Base-by-base conservation (phyloP, 2,797 vertebrate genomes). In the Syndactyla subalaris region DNA sequence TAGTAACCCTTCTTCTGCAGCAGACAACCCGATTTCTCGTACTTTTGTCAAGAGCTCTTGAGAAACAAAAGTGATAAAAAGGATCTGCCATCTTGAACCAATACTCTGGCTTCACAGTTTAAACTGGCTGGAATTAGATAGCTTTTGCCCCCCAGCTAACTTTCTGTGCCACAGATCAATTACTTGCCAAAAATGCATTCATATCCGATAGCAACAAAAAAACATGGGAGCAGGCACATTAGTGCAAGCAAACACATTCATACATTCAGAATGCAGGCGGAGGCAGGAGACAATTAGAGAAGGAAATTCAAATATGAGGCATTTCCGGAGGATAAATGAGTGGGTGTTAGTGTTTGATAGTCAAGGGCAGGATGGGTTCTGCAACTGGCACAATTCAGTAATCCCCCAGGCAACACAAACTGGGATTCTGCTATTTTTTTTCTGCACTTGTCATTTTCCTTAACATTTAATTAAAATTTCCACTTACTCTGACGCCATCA, bases 261-360 rank as follows among this genome's bases (percentile, higher is more conserved):
- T 71, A 79, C 4, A 15, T 85, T 86, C 45, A 89, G 71, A 95
- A 82, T 63, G 74, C 74, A 89, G 49, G 58, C 13, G 0, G 77
- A 92, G 55, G 48, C 80, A 94, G 88, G 76, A 95, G 90, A 95
- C 93, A 96, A 93, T 95, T 91, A 91, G 78, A 94, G 78, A 92
- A 87, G 71, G 90, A 96, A 95, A 93, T 95, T 91, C 86, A 87
- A 87, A 93, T 89, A 85, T 52, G 83, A 96, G 72, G 88, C 79
- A 95, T 95, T 97, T 96, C 95, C 92, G 94, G 90, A 84, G 55
- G 78, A 96, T 92, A 94, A 96, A 96, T 92, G 76, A 96, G 76
- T 74, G 70, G 68, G 78, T 86, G 93, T 78, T 65, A 96, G 72
- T 7, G 16, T 91, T 91, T 95, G 79, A 91, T 54, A 95, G 88